Conservation (phyloP, 1,140 invertebrate species). For the Zaprionus africanus region DNA sequence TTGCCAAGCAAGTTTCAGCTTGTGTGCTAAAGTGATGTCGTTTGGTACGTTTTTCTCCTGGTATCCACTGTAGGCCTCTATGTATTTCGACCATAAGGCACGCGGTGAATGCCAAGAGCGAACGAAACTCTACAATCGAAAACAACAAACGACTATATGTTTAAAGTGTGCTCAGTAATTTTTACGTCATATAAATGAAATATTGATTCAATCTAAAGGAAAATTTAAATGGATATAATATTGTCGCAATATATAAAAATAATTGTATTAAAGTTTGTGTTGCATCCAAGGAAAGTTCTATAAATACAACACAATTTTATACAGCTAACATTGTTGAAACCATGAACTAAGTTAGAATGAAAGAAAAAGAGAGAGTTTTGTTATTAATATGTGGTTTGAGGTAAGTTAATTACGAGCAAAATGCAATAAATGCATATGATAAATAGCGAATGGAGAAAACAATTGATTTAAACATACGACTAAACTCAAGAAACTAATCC, state of each 20-base stretch:
- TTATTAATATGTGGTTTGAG: too few relatives aligned
- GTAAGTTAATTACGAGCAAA: too few relatives aligned
- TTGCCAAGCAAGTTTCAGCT: conserved; percentile 29
- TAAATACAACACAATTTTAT: too few relatives aligned
- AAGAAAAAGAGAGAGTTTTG: too few relatives aligned
- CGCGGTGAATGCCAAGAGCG: conserved; percentile 98
- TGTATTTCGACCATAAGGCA: conserved; percentile 95
- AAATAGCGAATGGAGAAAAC: too few relatives aligned
- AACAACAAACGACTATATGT: conserved; percentile 15
- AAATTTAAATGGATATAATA: background rate
- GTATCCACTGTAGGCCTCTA: conserved; percentile 95
- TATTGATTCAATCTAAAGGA: background rate
- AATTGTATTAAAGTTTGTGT: background rate
- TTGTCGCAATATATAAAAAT: background rate
- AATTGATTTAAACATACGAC: too few relatives aligned
- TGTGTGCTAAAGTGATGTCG: conserved; percentile 30
- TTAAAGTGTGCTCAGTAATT: background rate
- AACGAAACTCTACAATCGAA: conserved; percentile 87
- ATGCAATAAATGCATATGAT: too few relatives aligned
- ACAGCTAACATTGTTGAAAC: too few relatives aligned
- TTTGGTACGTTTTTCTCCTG: conserved; percentile 88
- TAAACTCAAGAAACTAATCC: too few relatives aligned
- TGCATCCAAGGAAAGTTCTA: too few relatives aligned
- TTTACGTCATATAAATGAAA: background rate
- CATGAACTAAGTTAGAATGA: too few relatives aligned